A percentile compares a stretch with the other conserved stretches of the same genome.
phyloP scores from a whole-genome alignment of 2,797 vertebrate species.

The Phyllotis vaccarum region DNA sequence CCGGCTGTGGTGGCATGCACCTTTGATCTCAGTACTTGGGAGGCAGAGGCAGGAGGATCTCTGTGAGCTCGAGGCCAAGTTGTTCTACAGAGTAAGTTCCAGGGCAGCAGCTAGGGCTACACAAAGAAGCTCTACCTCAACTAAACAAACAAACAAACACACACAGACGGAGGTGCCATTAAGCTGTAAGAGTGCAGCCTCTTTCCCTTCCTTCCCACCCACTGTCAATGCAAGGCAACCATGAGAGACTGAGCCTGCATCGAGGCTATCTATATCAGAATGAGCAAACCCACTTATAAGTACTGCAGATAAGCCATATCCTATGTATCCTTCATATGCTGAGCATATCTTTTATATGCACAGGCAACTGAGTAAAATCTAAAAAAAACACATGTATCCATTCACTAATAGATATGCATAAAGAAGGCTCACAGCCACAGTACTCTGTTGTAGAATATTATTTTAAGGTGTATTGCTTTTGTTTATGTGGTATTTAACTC shows the following conservation, averaged over 20 bases:
- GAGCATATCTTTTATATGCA: background rate
- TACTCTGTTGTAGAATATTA: too few relatives aligned
- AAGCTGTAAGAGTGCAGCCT: background rate
- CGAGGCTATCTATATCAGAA: background rate
- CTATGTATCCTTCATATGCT: background rate
- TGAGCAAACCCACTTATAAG: background rate
- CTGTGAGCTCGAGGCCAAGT: background rate
- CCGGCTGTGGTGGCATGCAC: background rate
- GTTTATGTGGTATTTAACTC: too few relatives aligned
- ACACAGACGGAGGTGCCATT: background rate
- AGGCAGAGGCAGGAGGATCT: background rate
- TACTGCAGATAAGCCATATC: accelerated
- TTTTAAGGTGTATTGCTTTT: too few relatives aligned
- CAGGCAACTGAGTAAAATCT: background rate
- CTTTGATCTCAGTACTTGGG: background rate
- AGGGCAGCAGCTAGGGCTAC: background rate
- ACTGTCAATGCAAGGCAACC: background rate
- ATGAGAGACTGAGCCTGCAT: background rate
- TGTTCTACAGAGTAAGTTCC: background rate
- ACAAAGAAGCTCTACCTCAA: background rate
- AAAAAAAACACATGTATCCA: background rate
- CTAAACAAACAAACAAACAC: too few relatives aligned
- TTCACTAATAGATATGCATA: background rate
- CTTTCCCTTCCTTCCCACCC: background rate
- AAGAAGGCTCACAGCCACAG: background rate